These are phyloP conservation scores for Podargus strigoides DNA, from an alignment of 2,797 vertebrate genomes.

Conservation along the genomic window DNA sequence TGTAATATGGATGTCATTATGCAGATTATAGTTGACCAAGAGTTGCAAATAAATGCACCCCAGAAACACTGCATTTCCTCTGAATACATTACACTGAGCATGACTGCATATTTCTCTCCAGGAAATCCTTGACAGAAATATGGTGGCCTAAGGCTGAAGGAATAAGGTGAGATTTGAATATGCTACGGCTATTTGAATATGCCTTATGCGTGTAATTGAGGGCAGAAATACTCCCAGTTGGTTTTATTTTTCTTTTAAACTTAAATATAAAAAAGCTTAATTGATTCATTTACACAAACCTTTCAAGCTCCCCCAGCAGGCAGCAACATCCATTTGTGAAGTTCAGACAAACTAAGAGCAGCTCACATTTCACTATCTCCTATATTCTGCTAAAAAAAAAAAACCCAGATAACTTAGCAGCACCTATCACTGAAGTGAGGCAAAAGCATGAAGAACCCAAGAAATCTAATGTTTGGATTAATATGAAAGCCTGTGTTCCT, in stretches of 20 bases:
- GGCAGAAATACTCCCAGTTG: neutral
- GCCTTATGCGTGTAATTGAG: neutral
- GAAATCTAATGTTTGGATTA: neutral
- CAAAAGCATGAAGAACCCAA: neutral
- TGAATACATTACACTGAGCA: neutral
- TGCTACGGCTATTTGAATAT: neutral
- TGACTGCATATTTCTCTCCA: neutral
- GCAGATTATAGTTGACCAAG: neutral
- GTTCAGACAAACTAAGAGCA: neutral
- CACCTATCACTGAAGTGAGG: neutral
- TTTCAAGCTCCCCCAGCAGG: neutral
- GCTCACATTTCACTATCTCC: neutral
- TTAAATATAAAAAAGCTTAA: neutral
- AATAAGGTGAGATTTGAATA: neutral
- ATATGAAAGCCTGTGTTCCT: neutral
- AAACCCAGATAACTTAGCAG: neutral
- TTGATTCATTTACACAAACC: neutral
- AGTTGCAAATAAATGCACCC: neutral
- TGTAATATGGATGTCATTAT: neutral
- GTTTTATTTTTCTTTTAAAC: neutral
- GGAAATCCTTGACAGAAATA: constrained; percentile 6
- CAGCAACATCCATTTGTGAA: neutral
- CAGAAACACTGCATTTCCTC: neutral
- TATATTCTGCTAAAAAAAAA: neutral
- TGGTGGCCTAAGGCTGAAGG: neutral